Conservation (phyloP, 2,113 vertebrate genomes). For the Beaufortia kweichowensis region DNA sequence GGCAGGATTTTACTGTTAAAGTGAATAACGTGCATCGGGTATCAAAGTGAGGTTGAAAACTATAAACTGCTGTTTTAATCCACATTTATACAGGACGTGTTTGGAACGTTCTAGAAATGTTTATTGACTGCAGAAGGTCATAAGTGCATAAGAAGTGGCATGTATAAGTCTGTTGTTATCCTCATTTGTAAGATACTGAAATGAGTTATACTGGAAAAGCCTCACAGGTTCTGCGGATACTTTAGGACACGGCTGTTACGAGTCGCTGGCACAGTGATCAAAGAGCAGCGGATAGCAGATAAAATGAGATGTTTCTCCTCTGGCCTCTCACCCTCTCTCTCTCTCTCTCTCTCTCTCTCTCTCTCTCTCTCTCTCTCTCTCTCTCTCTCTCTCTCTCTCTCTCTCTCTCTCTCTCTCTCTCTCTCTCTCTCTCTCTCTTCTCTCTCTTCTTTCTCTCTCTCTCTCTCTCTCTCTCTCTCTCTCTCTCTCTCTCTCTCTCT, state of each 20-base stretch:
- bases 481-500: slow-evolving; percentile 24
- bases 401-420: slow-evolving; percentile 47
- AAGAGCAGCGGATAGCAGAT: slow-evolving; percentile 40
- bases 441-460: too few relatives aligned
- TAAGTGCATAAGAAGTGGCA: not conserved
- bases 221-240: slow-evolving; percentile 8
- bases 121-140: not conserved
- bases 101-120: not conserved
- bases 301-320: slow-evolving; percentile 44
- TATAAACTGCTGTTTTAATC: not conserved
- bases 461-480: slow-evolving; percentile 48
- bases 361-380: too few relatives aligned
- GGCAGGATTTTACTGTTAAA: not conserved
- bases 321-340: slow-evolving; percentile 15
- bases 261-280: slow-evolving; percentile 49
- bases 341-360: not conserved
- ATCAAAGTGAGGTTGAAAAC: slow-evolving; percentile 5
- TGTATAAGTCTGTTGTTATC: slow-evolving; percentile 29
- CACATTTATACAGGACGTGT: too few relatives aligned
- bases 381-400: slow-evolving; percentile 14
- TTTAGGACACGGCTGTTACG: slow-evolving; percentile 45
- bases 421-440: slow-evolving; percentile 17
- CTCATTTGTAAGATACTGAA: slow-evolving; percentile 33
- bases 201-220: slow-evolving; percentile 1
- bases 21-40: not conserved